These are phyloP conservation scores for Laothoe populi DNA, from an alignment of 2,888 invertebrate genomes.

Conservation along the genomic window DNA sequence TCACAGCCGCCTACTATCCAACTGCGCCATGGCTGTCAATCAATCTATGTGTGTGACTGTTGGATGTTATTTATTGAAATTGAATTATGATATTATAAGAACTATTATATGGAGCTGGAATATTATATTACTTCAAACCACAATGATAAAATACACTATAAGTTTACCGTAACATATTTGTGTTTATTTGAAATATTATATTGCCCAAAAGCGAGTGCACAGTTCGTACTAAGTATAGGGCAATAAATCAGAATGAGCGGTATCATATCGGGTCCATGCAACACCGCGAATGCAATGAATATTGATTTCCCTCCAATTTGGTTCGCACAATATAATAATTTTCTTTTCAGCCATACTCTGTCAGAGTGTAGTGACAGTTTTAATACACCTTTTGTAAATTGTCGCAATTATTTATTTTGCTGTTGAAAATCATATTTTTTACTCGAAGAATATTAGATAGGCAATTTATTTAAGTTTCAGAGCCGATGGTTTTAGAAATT, in stretches of 20 bases:
- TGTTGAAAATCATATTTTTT: background rate
- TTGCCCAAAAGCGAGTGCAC: conserved; percentile 16
- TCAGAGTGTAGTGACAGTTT: conserved; percentile 14
- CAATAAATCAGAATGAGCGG: conserved; percentile 69
- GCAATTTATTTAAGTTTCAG: background rate
- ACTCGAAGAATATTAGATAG: background rate
- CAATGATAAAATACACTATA: background rate
- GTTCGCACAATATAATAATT: conserved; percentile 26
- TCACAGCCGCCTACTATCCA: no score
- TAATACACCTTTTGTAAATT: background rate
- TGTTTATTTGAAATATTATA: conserved; percentile 7
- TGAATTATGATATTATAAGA: no score
- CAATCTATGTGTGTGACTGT: no score
- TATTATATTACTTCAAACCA: no score
- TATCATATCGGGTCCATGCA: conserved; percentile 63
- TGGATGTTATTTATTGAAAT: no score
- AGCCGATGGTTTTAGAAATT: no score
- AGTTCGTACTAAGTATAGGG: conserved; percentile 34
- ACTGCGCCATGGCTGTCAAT: no score
- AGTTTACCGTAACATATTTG: conserved; percentile 14
- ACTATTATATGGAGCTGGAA: no score
- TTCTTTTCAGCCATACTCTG: conserved; percentile 16
- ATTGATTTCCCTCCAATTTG: conserved; percentile 68
- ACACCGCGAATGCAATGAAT: conserved; percentile 65
- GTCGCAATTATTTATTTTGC: background rate